phyloP scores from a whole-genome alignment of 2,888 invertebrate species.

The Pinctada fucata region DNA sequence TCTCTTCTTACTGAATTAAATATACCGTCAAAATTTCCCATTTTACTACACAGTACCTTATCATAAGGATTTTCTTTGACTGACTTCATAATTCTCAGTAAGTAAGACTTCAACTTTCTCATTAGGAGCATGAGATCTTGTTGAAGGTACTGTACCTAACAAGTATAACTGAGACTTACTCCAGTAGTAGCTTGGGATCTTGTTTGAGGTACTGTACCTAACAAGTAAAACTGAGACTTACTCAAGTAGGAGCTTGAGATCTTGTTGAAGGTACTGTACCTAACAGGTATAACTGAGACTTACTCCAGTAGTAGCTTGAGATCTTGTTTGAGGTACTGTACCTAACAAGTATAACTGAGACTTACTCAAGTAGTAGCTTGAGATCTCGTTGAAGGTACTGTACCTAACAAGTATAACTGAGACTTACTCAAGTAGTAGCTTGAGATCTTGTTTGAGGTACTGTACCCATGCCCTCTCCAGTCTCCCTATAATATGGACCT shows the following conservation, averaged over 20 bases:
- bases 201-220: conserved; percentile 74
- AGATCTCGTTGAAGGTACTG: no score
- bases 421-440: conserved; percentile 75
- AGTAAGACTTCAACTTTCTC: conserved; percentile 57
- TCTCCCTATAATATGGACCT: no score
- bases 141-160: no score
- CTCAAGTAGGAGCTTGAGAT: conserved; percentile 51
- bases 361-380: conserved; percentile 56
- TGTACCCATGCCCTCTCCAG: conserved; percentile 71
- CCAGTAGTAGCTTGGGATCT: conserved; percentile 74
- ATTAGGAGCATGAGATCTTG: conserved; percentile 32
- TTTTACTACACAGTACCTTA: no score
- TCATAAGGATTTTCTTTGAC: no score
- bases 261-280: no score
- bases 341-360: conserved; percentile 57
- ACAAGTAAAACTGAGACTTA: conserved; percentile 47
- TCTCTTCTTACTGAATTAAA: no score
- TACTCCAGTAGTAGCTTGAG: conserved; percentile 75
- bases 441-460: conserved; percentile 75
- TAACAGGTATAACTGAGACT: conserved; percentile 40
- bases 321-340: conserved; percentile 74
- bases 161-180: conserved; percentile 62
- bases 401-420: no score
- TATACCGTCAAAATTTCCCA: no score
- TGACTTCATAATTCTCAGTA: conserved; percentile 48